Percentiles rank a stretch among this genome's conserved stretches.
phyloP scores from a whole-genome alignment of 2,888 invertebrate species.

The Drosophila phalerata region DNA sequence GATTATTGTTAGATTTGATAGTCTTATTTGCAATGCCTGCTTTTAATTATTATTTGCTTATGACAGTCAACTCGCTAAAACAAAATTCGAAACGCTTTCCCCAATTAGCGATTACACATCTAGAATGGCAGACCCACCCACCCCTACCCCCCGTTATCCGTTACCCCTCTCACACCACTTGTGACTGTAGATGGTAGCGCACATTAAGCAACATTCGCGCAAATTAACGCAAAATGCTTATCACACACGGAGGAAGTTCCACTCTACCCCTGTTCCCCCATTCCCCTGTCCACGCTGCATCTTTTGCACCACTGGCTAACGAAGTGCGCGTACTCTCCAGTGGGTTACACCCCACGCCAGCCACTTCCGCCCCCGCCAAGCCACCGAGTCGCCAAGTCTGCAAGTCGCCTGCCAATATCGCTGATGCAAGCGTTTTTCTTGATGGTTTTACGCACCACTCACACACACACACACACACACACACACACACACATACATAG shows the following conservation, averaged over 20 bases:
- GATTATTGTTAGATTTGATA: slow-evolving; percentile 41
- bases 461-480: background rate
- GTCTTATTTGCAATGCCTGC: slow-evolving; percentile 23
- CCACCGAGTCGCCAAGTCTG: background rate
- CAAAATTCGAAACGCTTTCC: slow-evolving; percentile 58
- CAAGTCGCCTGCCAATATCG: slow-evolving; percentile 28
- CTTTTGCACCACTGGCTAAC: slow-evolving; percentile 52
- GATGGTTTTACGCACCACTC: slow-evolving; percentile 77
- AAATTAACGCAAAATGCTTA: slow-evolving; percentile 77
- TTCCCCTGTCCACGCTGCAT: no score
- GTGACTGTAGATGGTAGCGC: slow-evolving; percentile 37
- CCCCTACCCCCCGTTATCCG: background rate
- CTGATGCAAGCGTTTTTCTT: slow-evolving; percentile 73
- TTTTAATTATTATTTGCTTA: slow-evolving; percentile 73
- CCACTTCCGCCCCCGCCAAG: slow-evolving; percentile 35
- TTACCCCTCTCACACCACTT: background rate
- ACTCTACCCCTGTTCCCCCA: background rate
- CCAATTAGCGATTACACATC: slow-evolving; percentile 77
- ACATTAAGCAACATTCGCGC: slow-evolving; percentile 77
- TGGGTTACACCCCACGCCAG: slow-evolving; percentile 72
- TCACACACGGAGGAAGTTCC: slow-evolving; percentile 34
- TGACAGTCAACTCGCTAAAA: slow-evolving; percentile 16
- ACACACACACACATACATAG: background rate
- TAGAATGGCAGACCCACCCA: slow-evolving; percentile 33
- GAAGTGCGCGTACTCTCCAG: slow-evolving; percentile 72